phyloP scores from a whole-genome alignment of 2,888 invertebrate species.

The Pegoplata infirma region DNA sequence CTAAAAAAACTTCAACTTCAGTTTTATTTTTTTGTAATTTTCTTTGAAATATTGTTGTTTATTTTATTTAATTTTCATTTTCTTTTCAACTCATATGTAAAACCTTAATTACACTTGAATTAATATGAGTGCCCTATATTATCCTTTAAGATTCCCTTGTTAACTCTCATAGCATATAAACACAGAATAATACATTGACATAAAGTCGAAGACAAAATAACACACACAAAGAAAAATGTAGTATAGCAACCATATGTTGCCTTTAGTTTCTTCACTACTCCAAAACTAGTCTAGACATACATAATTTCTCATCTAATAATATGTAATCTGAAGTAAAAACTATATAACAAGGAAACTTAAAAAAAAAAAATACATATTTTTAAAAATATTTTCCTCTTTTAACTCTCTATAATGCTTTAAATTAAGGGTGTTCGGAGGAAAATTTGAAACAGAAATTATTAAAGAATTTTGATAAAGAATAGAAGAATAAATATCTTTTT shows the following conservation, averaged over 20 bases:
- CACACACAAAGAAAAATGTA: neutral
- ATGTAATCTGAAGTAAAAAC: conserved; percentile 38
- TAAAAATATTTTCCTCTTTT: no score
- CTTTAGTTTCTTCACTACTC: neutral
- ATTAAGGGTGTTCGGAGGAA: no score
- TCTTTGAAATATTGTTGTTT: no score
- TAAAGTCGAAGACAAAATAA: no score
- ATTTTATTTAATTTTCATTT: conserved; percentile 27
- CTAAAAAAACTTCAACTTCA: neutral
- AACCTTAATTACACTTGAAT: conserved; percentile 60
- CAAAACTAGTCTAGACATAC: conserved; percentile 58
- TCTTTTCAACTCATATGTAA: conserved; percentile 23
- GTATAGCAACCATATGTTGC: neutral
- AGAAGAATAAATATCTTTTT: no score
- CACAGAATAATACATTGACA: neutral
- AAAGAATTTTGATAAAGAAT: no score
- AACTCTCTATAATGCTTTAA: no score
- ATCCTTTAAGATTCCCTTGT: conserved; percentile 51
- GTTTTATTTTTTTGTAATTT: neutral
- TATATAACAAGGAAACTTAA: neutral
- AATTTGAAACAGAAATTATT: no score
- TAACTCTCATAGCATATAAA: conserved; percentile 1
- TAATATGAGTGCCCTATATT: conserved; percentile 60
- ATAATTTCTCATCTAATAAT: conserved; percentile 58
- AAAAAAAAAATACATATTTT: neutral